Evolutionary conservation across 2,888 invertebrate genomes (phyloP).

Genomic region (Sthenelais limicola): DNA sequence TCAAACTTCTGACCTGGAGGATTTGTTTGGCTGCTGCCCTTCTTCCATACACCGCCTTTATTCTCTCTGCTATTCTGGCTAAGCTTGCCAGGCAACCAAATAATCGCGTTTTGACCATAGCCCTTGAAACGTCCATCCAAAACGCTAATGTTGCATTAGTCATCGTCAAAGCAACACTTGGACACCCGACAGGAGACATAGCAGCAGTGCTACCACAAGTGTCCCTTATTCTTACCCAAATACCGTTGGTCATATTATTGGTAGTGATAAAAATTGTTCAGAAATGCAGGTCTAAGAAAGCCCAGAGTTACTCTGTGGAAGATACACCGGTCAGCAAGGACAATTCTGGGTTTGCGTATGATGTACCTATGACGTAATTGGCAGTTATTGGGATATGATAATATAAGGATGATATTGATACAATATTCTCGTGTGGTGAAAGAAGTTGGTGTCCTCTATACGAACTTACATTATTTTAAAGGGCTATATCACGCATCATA

Average conservation of each 20-base stretch:
- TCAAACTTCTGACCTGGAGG: neutral
- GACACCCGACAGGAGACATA: constrained; percentile 4
- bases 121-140: constrained; percentile 11
- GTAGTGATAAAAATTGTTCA: neutral
- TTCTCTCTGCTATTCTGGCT: neutral
- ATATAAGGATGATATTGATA: no score
- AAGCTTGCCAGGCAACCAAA: constrained; percentile 8
- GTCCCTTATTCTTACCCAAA: neutral
- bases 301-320: no score
- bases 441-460: no score
- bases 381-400: no score
- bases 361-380: no score
- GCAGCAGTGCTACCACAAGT: neutral
- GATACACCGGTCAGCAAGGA: no score
- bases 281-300: neutral
- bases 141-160: neutral
- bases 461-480: no score
- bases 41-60: neutral
- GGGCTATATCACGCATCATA: no score
- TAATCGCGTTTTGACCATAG: neutral
- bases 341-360: no score
- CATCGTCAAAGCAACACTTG: neutral
- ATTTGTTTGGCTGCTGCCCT: neutral
- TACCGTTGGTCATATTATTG: neutral
- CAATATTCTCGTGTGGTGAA: no score